These are phyloP conservation scores for Nephila pilipes DNA, from an alignment of 1,140 invertebrate genomes.

Conservation along the genomic window DNA sequence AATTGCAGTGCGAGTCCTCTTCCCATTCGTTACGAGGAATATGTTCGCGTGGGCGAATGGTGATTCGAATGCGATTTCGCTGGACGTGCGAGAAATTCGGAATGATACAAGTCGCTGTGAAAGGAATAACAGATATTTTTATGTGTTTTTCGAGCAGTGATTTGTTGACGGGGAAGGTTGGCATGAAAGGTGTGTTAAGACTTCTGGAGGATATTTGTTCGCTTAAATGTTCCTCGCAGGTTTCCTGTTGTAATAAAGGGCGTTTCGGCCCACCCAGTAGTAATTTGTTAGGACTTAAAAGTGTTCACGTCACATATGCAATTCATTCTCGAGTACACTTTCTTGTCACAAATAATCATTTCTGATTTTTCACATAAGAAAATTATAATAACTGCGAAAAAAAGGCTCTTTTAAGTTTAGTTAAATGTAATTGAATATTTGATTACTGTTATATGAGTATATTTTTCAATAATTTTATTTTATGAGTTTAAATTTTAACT, in stretches of 20 bases:
- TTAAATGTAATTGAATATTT: no score
- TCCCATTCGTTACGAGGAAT: background rate
- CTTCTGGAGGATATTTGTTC: background rate
- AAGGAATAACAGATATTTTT: background rate
- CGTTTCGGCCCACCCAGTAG: background rate
- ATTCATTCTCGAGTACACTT: no score
- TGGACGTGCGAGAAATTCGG: conserved; percentile 8
- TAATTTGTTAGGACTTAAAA: background rate
- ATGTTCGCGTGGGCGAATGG: background rate
- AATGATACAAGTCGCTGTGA: background rate
- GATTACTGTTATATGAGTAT: no score
- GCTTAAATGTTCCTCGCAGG: background rate
- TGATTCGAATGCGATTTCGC: background rate
- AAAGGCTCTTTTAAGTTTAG: no score
- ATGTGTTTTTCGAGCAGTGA: background rate
- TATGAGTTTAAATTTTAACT: no score
- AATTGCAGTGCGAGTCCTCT: background rate
- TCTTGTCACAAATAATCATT: no score
- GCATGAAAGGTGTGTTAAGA: background rate
- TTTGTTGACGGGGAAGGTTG: background rate
- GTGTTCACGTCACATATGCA: no score
- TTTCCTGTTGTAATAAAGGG: background rate
- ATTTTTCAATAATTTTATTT: no score
- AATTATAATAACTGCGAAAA: no score
- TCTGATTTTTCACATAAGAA: no score